These are phyloP conservation scores for Harpagoxenus sublaevis DNA, from an alignment of 2,888 invertebrate genomes.

Conservation along the genomic window DNA sequence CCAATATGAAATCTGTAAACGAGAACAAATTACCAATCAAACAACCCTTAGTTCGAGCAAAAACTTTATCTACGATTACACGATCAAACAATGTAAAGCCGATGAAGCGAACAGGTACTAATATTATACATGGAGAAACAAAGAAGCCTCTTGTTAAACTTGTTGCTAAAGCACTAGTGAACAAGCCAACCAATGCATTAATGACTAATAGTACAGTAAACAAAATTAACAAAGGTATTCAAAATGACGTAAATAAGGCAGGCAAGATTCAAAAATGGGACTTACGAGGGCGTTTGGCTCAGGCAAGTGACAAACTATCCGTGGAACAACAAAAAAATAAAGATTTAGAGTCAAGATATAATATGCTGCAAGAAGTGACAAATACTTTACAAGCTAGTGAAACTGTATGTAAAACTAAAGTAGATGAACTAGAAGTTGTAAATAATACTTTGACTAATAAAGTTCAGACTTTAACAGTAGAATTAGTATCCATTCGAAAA, in stretches of 20 bases:
- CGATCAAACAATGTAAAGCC: slow-evolving; percentile 67
- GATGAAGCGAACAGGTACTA: slow-evolving; percentile 77
- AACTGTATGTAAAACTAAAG: slow-evolving; percentile 67
- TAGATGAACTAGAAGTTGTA: slow-evolving; percentile 73
- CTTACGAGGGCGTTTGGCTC: slow-evolving; percentile 81
- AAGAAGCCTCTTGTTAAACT: slow-evolving; percentile 77
- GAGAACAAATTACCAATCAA: slow-evolving; percentile 78
- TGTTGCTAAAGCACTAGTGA: slow-evolving; percentile 56
- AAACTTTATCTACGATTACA: slow-evolving; percentile 74
- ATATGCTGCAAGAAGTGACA: slow-evolving; percentile 71
- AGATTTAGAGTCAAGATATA: slow-evolving; percentile 85
- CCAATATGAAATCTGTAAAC: slow-evolving; percentile 64
- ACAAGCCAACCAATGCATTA: slow-evolving; percentile 74
- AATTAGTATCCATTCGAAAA: slow-evolving; percentile 87
- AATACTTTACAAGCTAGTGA: slow-evolving; percentile 72
- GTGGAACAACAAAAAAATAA: slow-evolving; percentile 90
- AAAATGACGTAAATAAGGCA: slow-evolving; percentile 72
- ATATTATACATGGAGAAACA: slow-evolving; percentile 65
- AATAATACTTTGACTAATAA: slow-evolving; percentile 88
- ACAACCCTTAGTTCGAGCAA: slow-evolving; percentile 71
- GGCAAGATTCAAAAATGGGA: slow-evolving; percentile 84
- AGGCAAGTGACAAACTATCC: slow-evolving; percentile 87
- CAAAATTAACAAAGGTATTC: slow-evolving; percentile 70
- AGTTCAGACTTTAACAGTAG: slow-evolving; percentile 87
- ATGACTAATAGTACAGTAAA: slow-evolving; percentile 38